Evolutionary conservation across 1,140 invertebrate species (phyloP).

Genomic region (Mylabris phalerata): DNA sequence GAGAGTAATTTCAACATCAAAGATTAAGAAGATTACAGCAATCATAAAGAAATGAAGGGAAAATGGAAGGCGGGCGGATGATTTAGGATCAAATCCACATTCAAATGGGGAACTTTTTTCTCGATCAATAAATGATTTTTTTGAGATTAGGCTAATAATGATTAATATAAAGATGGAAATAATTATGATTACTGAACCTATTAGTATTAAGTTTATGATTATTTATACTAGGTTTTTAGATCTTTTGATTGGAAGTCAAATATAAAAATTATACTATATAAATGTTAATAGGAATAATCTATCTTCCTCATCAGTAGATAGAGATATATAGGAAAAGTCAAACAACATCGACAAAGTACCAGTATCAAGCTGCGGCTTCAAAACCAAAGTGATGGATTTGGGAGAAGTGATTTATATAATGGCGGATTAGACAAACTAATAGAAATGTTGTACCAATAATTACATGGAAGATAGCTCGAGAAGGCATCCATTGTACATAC

Average conservation of each 20-base stretch:
- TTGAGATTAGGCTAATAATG: constrained; percentile 44
- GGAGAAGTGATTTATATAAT: constrained; percentile 50
- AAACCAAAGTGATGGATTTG: constrained; percentile 53
- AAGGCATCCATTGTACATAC: too few relatives aligned
- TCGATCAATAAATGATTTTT: constrained; percentile 48
- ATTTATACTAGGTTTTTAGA: too few relatives aligned
- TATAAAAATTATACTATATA: too few relatives aligned
- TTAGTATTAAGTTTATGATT: too few relatives aligned
- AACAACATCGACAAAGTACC: too few relatives aligned
- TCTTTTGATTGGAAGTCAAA: too few relatives aligned
- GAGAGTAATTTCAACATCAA: constrained; percentile 56
- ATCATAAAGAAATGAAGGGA: constrained; percentile 55
- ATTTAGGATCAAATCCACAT: constrained; percentile 53
- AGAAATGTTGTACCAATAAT: constrained; percentile 61
- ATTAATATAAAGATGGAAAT: constrained; percentile 45
- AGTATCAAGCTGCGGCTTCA: too few relatives aligned
- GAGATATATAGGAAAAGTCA: too few relatives aligned
- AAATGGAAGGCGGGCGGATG: constrained; percentile 48
- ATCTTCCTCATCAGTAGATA: too few relatives aligned
- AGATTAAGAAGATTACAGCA: constrained; percentile 47
- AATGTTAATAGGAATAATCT: too few relatives aligned
- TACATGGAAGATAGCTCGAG: too few relatives aligned
- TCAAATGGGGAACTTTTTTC: constrained; percentile 56
- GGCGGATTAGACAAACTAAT: constrained; percentile 48
- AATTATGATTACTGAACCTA: constrained; percentile 28